Base-by-base conservation (phyloP, 2,113 vertebrate genomes). In the Cheilinus undulatus region DNA sequence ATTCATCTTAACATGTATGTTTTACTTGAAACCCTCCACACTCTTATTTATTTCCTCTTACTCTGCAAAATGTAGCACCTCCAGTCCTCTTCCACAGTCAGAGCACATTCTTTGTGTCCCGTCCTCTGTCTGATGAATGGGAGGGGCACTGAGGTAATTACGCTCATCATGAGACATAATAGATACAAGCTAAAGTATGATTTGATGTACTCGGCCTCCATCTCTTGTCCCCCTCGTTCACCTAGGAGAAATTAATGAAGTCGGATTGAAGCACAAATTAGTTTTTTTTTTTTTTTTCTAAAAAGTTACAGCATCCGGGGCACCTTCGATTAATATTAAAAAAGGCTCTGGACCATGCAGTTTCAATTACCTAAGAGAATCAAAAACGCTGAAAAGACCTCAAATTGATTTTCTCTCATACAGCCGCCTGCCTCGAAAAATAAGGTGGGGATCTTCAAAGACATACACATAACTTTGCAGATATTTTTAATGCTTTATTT, bases 331-430 rank as follows among this genome's bases (percentile, higher is more conserved):
- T 84, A 82, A 86, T 86, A 89, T 87, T 82, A 89, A 89, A 90
- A 78, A 86, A 59, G 78, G 76, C 86, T 80, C 59, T 90, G 79
- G 83, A 92, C 82, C 90, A 86, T 90, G 87, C 85, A 90, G 80
- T 92, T 92, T 90, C 86, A 93, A 90, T 93, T 91, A 91, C 78
- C 75, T 78, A 85, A 83, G 72, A 84, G 80, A 87, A 88, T 85
- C 64, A 90, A 88, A 42, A 89, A 89, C 30, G 52, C 57, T 71
- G 58, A 82, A 87, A 87, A 85, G 59, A 62, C 76, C 68, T 84
- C 20, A 86, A 89, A 92, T 88, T 85, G 87, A 90, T 91, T 86
- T 74, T 88, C 66, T 49, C 69, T 50, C 49, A 76, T 46, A 78
- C 15, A 66, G 9, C 11, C 27, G 38, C 20, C 15, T 64, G 4